A percentile compares a stretch with the other conserved stretches of the same genome.
phyloP scores from a whole-genome alignment of 2,797 vertebrate species.

The Mareca strepera region DNA sequence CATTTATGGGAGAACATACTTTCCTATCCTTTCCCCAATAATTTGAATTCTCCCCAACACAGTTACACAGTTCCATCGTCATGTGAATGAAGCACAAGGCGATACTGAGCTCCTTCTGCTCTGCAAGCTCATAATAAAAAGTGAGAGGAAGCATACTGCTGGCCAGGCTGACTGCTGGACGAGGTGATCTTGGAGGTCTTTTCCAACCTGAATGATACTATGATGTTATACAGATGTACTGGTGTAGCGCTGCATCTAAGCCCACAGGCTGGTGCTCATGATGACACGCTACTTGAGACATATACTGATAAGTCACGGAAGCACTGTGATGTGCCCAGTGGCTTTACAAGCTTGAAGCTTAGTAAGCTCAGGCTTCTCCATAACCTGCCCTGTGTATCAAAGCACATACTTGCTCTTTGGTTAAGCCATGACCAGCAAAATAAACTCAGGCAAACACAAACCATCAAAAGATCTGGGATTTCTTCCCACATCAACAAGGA shows the following conservation, averaged over 20 bases:
- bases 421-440: not conserved
- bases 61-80: not conserved
- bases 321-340: not conserved
- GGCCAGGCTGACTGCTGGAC: not conserved
- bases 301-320: not conserved
- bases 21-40: not conserved
- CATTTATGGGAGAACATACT: not conserved
- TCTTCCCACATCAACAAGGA: not conserved
- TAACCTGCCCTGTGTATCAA: not conserved
- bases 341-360: not conserved
- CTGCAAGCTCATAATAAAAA: not conserved
- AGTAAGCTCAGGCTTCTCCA: not conserved
- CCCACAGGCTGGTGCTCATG: not conserved
- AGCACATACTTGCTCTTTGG: not conserved
- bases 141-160: not conserved
- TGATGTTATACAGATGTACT: no score
- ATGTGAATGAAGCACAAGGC: not conserved
- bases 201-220: no score
- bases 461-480: not conserved
- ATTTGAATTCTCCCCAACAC: not conserved
- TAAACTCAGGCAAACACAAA: not conserved
- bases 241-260: not conserved
- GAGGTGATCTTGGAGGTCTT: no score
- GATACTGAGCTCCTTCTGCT: not conserved
- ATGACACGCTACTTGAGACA: not conserved